phyloP scores from a whole-genome alignment of 1,140 invertebrate species.

The Cyclina sinensis region DNA sequence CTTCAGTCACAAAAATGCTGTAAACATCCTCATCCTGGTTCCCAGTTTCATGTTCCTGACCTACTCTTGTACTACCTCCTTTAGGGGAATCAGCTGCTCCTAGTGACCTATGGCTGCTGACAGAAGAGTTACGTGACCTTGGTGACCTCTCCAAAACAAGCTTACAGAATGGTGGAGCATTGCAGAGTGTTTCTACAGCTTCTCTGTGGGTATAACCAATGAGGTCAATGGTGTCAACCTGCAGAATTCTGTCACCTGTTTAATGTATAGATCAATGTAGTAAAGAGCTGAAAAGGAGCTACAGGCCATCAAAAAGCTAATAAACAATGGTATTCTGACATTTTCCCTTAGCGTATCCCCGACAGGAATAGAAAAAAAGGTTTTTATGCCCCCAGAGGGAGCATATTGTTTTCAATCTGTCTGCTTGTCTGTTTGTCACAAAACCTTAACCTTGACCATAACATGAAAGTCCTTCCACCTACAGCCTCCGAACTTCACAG shows the following conservation, averaged over 20 bases:
- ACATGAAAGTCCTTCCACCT: no score
- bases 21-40: slow-evolving; percentile 40
- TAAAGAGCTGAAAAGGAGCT: no score
- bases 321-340: no score
- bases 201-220: slow-evolving; percentile 56
- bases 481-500: no score
- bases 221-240: slow-evolving; percentile 46
- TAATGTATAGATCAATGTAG: no score
- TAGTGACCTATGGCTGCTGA: neutral
- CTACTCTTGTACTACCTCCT: neutral
- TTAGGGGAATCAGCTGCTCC: neutral
- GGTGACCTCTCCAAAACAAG: slow-evolving; percentile 19
- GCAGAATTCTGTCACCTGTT: slow-evolving; percentile 63
- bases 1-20: slow-evolving; percentile 47
- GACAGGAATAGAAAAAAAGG: no score
- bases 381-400: no score
- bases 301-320: no score
- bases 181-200: slow-evolving; percentile 46
- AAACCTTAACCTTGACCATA: no score
- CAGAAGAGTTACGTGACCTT: neutral
- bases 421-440: no score
- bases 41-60: neutral
- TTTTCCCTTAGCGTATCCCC: no score
- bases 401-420: no score
- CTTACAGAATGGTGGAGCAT: slow-evolving; percentile 65